A percentile compares a stretch with the other conserved stretches of the same genome.
Evolutionary conservation across 2,888 invertebrate genomes (phyloP).

Genomic region (Trissoscelio sp.): DNA sequence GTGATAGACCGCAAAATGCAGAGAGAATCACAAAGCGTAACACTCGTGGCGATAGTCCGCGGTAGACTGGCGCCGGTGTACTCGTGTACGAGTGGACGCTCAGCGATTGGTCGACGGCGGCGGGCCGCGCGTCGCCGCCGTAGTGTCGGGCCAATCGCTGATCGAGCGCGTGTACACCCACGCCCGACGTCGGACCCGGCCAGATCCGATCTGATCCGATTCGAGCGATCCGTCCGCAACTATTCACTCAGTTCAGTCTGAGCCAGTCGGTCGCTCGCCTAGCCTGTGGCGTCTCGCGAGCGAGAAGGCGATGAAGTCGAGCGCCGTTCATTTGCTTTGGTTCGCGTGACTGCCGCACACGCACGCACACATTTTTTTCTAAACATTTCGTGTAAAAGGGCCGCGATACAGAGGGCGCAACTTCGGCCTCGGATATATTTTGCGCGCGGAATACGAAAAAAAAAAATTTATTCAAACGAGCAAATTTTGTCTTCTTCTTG

Average conservation of each 20-base stretch:
- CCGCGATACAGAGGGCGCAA: conserved; percentile 19
- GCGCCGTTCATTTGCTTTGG: conserved; percentile 8
- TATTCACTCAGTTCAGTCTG: conserved; percentile 7
- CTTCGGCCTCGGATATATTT: conserved; percentile 33
- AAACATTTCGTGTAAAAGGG: background rate
- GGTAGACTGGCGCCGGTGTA: conserved; percentile 18
- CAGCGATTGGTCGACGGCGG: conserved; percentile 74
- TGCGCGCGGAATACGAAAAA: background rate
- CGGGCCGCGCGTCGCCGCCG: conserved; percentile 71
- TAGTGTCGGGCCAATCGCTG: conserved; percentile 73
- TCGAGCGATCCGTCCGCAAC: conserved; percentile 21
- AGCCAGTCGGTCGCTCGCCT: conserved; percentile 79
- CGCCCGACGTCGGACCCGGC: conserved; percentile 73
- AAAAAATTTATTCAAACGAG: no score
- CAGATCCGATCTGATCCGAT: conserved; percentile 12
- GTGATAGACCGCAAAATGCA: no score
- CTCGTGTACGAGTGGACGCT: conserved; percentile 8
- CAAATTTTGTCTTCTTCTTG: background rate
- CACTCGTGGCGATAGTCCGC: conserved; percentile 7
- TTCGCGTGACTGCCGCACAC: conserved; percentile 18
- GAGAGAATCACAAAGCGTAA: background rate
- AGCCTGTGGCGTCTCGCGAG: conserved; percentile 81
- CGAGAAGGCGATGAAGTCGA: conserved; percentile 69
- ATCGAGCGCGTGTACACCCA: conserved; percentile 79
- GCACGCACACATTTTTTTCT: background rate